A percentile compares a stretch with the other conserved stretches of the same genome.
Conservation (phyloP, 1,140 invertebrate species). For the Anadara kagoshimensis region DNA sequence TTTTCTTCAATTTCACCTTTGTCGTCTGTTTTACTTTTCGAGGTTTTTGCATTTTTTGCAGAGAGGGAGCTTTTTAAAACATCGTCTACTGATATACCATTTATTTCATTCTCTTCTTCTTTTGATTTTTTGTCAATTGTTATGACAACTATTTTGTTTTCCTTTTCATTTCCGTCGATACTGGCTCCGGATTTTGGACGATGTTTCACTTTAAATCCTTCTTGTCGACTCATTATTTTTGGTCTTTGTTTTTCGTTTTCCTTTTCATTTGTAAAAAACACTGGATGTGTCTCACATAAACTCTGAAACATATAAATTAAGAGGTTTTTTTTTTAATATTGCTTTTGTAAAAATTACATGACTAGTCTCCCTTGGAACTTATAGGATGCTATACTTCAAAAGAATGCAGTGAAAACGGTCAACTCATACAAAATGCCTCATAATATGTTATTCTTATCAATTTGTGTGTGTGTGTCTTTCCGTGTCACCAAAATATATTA, state of each 20-base stretch:
- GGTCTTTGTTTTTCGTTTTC: constrained; percentile 23
- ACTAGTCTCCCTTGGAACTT: background rate
- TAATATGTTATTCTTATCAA: too few relatives aligned
- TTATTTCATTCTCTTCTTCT: constrained; percentile 48
- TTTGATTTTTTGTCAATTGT: constrained; percentile 45
- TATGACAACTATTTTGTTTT: constrained; percentile 49
- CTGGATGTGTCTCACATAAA: constrained; percentile 56
- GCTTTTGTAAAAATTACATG: background rate
- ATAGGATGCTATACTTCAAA: too few relatives aligned
- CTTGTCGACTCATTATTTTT: constrained; percentile 7
- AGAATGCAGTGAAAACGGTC: too few relatives aligned
- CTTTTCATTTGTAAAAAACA: constrained; percentile 50
- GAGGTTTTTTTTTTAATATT: background rate
- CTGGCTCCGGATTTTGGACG: constrained; percentile 33
- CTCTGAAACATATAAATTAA: constrained; percentile 41
- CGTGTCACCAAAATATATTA: too few relatives aligned
- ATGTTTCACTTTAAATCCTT: constrained; percentile 51
- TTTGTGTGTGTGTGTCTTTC: too few relatives aligned
- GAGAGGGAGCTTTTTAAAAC: constrained; percentile 44
- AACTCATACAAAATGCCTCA: too few relatives aligned
- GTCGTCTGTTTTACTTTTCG: constrained; percentile 7
- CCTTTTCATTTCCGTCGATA: constrained; percentile 30
- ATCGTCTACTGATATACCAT: constrained; percentile 53
- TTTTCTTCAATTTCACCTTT: constrained; percentile 12
- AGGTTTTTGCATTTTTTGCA: constrained; percentile 1